phyloP scores from a whole-genome alignment of 1,140 invertebrate genomes.

The Dinoponera quadriceps region DNA sequence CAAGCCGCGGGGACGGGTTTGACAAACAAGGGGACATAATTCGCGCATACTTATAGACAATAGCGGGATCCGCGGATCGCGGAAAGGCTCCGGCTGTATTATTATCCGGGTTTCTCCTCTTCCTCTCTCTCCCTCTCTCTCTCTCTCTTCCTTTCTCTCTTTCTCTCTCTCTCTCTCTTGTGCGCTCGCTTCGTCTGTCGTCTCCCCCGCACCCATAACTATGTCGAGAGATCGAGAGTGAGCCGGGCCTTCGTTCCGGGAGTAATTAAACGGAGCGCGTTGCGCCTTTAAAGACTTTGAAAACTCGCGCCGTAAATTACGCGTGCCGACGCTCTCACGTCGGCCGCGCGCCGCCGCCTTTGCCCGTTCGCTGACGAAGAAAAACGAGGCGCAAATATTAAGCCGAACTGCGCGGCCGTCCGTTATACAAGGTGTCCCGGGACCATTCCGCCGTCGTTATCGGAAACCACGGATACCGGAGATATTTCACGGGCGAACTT shows the following conservation, averaged over 20 bases:
- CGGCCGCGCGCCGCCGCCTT: slow-evolving; percentile 53
- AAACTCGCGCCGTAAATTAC: slow-evolving; percentile 70
- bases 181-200: background rate
- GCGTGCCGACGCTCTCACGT: slow-evolving; percentile 64
- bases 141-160: no score
- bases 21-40: slow-evolving; percentile 18
- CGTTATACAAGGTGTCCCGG: slow-evolving; percentile 21
- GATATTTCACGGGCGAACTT: slow-evolving; percentile 5
- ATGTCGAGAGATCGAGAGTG: slow-evolving; percentile 45
- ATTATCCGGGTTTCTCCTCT: slow-evolving; percentile 2
- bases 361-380: slow-evolving; percentile 62
- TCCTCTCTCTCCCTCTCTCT: no score
- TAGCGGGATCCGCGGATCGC: slow-evolving; percentile 15
- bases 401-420: slow-evolving; percentile 35
- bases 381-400: slow-evolving; percentile 68
- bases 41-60: slow-evolving; percentile 53
- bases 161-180: background rate
- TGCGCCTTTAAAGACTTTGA: slow-evolving; percentile 69
- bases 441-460: background rate
- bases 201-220: slow-evolving; percentile 29
- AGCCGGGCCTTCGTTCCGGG: slow-evolving; percentile 8
- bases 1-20: background rate
- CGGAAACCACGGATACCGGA: background rate
- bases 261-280: slow-evolving; percentile 69
- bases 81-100: background rate